A percentile compares a stretch with the other conserved stretches of the same genome.
These are phyloP conservation scores for Chrysopilus asiliformis DNA, from an alignment of 2,888 invertebrate genomes.

Conservation along the genomic window DNA sequence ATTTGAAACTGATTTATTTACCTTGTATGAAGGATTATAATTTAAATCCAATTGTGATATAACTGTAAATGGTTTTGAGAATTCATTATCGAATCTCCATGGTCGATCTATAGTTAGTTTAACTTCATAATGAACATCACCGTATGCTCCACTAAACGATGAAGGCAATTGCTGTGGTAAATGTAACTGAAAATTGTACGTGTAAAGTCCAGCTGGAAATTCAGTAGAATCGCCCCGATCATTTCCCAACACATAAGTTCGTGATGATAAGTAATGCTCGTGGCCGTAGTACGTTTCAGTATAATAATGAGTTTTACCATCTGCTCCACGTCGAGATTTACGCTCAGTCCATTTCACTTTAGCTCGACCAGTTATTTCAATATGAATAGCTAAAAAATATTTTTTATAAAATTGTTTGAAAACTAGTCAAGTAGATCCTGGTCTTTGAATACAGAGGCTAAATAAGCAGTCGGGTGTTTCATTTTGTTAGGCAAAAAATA, in stretches of 20 bases:
- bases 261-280: slow-evolving; percentile 28
- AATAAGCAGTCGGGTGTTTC: too few relatives aligned
- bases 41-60: slow-evolving; percentile 65
- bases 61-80: slow-evolving; percentile 64
- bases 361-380: slow-evolving; percentile 29
- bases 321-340: slow-evolving; percentile 11
- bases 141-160: slow-evolving; percentile 60
- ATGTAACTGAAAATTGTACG: slow-evolving; percentile 63
- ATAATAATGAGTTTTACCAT: slow-evolving; percentile 26
- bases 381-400: slow-evolving; percentile 25
- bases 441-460: too few relatives aligned
- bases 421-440: too few relatives aligned
- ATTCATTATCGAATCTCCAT: slow-evolving; percentile 72
- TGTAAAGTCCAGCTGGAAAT: slow-evolving; percentile 51
- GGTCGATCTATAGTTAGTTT: slow-evolving; percentile 68
- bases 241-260: slow-evolving; percentile 30
- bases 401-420: too few relatives aligned
- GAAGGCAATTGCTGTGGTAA: slow-evolving; percentile 49
- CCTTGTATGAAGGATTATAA: slow-evolving; percentile 31
- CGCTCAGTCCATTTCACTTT: slow-evolving; percentile 33
- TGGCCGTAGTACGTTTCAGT: slow-evolving; percentile 27
- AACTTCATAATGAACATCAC: slow-evolving; percentile 63
- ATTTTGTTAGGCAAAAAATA: too few relatives aligned
- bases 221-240: slow-evolving; percentile 49
- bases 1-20: slow-evolving; percentile 1